Conservation (phyloP, 1,140 invertebrate genomes). For the Drosophila quadrilineata region DNA sequence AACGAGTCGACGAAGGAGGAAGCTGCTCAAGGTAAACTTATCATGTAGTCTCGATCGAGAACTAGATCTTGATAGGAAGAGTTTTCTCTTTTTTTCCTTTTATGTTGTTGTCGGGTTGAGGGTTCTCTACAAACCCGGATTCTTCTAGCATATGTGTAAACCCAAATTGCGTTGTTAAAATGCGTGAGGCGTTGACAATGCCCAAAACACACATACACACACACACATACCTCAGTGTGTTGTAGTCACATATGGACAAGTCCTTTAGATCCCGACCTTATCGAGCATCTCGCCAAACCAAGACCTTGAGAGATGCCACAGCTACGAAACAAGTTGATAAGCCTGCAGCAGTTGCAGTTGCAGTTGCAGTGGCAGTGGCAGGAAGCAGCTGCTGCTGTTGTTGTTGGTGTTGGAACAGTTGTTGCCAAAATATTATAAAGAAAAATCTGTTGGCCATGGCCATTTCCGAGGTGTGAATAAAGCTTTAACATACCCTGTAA, state of each 20-base stretch:
- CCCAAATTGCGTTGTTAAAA: slow-evolving; percentile 77
- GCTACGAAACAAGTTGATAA: slow-evolving; percentile 54
- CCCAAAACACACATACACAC: slow-evolving; percentile 10
- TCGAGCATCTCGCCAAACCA: slow-evolving; percentile 43
- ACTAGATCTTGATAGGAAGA: too few relatives aligned
- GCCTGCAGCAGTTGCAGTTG: slow-evolving; percentile 21
- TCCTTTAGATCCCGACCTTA: slow-evolving; percentile 39
- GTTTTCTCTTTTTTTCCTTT: too few relatives aligned
- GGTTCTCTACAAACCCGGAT: too few relatives aligned
- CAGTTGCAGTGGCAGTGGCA: slow-evolving; percentile 41
- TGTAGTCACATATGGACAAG: background rate
- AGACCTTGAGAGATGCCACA: slow-evolving; percentile 36
- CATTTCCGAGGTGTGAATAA: slow-evolving; percentile 49
- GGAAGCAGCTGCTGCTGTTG: slow-evolving; percentile 29
- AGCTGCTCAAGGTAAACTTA: too few relatives aligned
- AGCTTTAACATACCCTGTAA: slow-evolving; percentile 59
- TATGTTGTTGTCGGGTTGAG: slow-evolving; percentile 23
- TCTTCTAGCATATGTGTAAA: slow-evolving; percentile 57
- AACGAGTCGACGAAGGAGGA: slow-evolving; percentile 28
- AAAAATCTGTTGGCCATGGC: slow-evolving; percentile 62
- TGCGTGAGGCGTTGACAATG: slow-evolving; percentile 73
- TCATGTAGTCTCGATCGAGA: too few relatives aligned
- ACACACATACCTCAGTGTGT: background rate
- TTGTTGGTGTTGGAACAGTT: slow-evolving; percentile 25
- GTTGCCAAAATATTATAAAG: slow-evolving; percentile 20